Base-by-base conservation (phyloP, 2,888 invertebrate genomes). In the Trachelus iudaicus region DNA sequence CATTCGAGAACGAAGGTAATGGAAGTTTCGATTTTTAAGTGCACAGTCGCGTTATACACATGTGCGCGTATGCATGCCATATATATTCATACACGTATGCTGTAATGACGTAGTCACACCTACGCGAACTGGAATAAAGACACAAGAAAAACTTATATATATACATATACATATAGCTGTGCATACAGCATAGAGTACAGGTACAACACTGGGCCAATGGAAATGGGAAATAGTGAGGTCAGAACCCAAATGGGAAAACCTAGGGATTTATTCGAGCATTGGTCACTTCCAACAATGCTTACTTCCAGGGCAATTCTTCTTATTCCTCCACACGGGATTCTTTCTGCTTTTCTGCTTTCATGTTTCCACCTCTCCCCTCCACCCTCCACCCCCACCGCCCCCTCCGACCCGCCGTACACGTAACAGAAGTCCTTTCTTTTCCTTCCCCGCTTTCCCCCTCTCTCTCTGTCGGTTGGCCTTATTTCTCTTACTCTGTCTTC, bases 271-370 rank as follows among this genome's bases (percentile, higher is more conserved):
- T 71, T 71, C 15, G 71, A 71, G 71, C 71, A 33, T 71, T 34
- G 71, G 71, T 71, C 33, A 34, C 71, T 71, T 71, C 71, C 71
- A 71, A 71, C 71, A 71, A 71, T 71, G 71, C 71, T 34, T 31
- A 23, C 33, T 71, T 71, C 71, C 71, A 31, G 12, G 71, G 71
- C 33, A 71, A 71, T 71, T 71, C 31, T 34, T 71, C 71, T 71
- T 71, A 56, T 56, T 56, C 56, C 56, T 56, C 56, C 23, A 23
- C 56, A 56, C 56, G 56, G 56, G 56, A 56, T 56, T 56, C 56
- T 56, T 56, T 56, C 23, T 56, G 23, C 56, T 56, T 56, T 56
- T 56, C 56, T 56, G 56, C 56, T 56, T 56, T 56, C 56, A 56
- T 56, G 56, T 56, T 56, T 56, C 56, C 9, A 56, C 3, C 11